Conservation (phyloP, 2,113 vertebrate genomes). For the Odobenus rosmarus region DNA sequence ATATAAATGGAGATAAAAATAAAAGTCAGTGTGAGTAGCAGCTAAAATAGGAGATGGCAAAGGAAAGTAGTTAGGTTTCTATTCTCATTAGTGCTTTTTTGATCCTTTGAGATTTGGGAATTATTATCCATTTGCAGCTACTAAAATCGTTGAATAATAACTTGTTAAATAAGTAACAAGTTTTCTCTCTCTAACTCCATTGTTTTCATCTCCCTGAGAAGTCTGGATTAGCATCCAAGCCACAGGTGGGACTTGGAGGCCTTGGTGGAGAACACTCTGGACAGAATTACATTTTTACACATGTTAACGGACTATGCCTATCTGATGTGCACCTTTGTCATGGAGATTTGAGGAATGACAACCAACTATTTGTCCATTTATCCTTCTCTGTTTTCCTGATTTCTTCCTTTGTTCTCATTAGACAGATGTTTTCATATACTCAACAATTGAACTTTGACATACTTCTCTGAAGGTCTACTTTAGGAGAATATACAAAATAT, state of each 20-base stretch:
- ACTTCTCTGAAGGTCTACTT: neutral
- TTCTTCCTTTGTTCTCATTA: neutral
- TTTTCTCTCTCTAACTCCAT: neutral
- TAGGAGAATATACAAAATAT: neutral
- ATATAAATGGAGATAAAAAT: slow-evolving; percentile 73
- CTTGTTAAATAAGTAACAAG: neutral
- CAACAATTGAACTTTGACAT: neutral
- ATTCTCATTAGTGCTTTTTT: slow-evolving; percentile 70
- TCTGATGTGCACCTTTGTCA: neutral
- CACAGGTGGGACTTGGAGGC: neutral
- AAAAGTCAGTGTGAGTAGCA: slow-evolving; percentile 21
- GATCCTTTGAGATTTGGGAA: slow-evolving; percentile 63
- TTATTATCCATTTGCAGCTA: slow-evolving; percentile 64
- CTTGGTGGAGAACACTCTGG: too few relatives aligned
- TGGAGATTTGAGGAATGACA: neutral
- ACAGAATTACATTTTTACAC: neutral
- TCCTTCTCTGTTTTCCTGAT: neutral
- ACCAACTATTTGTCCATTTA: neutral
- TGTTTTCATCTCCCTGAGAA: neutral
- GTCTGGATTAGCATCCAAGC: neutral
- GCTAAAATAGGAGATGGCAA: slow-evolving; percentile 47
- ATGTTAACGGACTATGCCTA: neutral
- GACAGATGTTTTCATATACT: neutral
- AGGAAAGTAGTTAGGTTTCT: slow-evolving; percentile 65
- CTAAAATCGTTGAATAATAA: slow-evolving; percentile 40